Evolutionary conservation across 35 echinoderm and acorn worm species (phyloP).

Genomic region (Lytechinus variegatus): DNA sequence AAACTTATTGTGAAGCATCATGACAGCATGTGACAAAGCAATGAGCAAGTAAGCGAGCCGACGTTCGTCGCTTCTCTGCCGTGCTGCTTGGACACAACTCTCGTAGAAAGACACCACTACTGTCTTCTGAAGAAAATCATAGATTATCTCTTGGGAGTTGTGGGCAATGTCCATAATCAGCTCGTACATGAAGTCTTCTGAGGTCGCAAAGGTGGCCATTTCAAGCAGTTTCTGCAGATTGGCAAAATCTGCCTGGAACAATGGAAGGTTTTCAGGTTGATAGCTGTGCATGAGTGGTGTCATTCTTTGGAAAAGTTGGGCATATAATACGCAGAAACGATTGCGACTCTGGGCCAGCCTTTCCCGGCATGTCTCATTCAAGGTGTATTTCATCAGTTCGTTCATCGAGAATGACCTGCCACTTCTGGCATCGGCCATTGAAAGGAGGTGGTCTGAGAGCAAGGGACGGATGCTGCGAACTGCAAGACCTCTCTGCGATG

Average conservation of each 20-base stretch:
- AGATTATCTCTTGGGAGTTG: background rate
- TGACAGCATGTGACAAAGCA: background rate
- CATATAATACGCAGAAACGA: conserved; percentile 6
- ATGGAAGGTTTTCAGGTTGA: background rate
- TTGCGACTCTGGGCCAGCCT: background rate
- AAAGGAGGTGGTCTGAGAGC: background rate
- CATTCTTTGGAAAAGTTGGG: background rate
- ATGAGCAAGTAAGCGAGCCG: background rate
- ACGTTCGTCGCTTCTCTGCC: background rate
- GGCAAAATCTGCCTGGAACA: background rate
- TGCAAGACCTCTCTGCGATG: background rate
- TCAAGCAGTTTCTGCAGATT: conserved; percentile 18
- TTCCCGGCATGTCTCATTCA: background rate
- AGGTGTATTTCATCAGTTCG: background rate
- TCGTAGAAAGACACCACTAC: conserved; percentile 15
- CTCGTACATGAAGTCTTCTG: conserved; percentile 19
- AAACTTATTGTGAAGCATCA: background rate
- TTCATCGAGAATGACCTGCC: background rate
- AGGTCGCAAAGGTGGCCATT: background rate
- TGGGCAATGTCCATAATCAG: background rate
- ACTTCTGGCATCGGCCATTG: background rate
- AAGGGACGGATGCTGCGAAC: background rate
- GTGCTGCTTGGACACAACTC: background rate
- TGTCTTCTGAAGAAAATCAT: background rate
- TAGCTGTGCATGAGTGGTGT: background rate